A percentile compares a stretch with the other conserved stretches of the same genome.
These are phyloP conservation scores for Clinocottus analis DNA, from an alignment of 2,113 vertebrate genomes.

Conservation along the genomic window DNA sequence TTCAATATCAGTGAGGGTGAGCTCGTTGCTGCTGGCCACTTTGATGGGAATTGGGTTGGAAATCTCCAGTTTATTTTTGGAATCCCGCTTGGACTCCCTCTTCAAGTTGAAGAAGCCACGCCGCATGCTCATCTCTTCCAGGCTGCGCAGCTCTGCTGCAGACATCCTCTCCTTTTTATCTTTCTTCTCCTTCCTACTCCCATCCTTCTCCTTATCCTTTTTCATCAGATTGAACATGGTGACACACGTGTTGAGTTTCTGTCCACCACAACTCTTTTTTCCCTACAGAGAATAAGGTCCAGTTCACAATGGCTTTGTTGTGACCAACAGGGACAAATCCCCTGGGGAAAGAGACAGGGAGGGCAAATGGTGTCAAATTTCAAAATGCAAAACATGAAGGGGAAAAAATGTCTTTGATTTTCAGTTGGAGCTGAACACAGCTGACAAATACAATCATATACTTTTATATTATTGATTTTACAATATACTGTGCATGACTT, in stretches of 20 bases:
- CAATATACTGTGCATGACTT: neutral
- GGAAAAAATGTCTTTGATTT: neutral
- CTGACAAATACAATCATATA: neutral
- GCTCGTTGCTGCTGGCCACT: slow-evolving; percentile 90
- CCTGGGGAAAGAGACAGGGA: slow-evolving; percentile 39
- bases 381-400: neutral
- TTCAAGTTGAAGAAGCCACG: slow-evolving; percentile 96
- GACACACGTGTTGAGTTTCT: slow-evolving; percentile 18
- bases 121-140: slow-evolving; percentile 96
- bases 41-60: slow-evolving; percentile 97
- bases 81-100: slow-evolving; percentile 90
- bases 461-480: neutral
- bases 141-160: slow-evolving; percentile 90
- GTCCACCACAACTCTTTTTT: slow-evolving; percentile 49
- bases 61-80: slow-evolving; percentile 91
- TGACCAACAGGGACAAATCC: slow-evolving; percentile 36
- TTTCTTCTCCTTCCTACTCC: slow-evolving; percentile 91
- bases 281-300: slow-evolving; percentile 55
- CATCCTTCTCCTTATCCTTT: slow-evolving; percentile 89
- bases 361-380: slow-evolving; percentile 1
- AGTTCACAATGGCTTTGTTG: slow-evolving; percentile 30
- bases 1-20: slow-evolving; percentile 91
- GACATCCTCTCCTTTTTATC: slow-evolving; percentile 97
- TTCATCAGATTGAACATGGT: slow-evolving; percentile 92
- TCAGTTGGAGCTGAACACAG: neutral